Evolutionary conservation across 2,113 vertebrate species (phyloP), one percentile per base, ranked within the genome.

Genomic region (Corythornis vintsioides): DNA sequence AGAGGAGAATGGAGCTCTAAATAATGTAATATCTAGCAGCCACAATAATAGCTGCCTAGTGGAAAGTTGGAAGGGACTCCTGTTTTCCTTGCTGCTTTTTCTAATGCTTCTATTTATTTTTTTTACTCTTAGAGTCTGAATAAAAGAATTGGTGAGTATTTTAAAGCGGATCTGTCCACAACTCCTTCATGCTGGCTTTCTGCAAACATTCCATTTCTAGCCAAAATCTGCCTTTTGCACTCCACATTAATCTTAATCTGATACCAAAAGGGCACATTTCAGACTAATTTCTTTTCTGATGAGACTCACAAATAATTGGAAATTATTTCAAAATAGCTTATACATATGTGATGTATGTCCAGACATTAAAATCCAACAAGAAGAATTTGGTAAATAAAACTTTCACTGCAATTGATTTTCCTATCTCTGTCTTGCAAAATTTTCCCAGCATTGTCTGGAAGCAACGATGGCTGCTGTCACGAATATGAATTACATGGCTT

Each of bases 381-480:
- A 77, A 67, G 26, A 59, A 93, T 76, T 53, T 81, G 69, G 63
- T 40, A 84, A 94, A 92, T 66, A 90, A 79, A 95, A 92, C 53
- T 89, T 95, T 82, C 55, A 70, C 85, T 90, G 60, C 70, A 89
- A 87, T 29, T 94, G 38, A 89, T 96, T 96, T 93, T 71, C 81
- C 90, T 94, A 85, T 90, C 74, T 92, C 86, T 69, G 73, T 81
- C 83, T 92, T 53, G 75, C 92, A 93, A 96, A 87, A 79, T 65
- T 87, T 92, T 88, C 70, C 48, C 59, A 66, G 60, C 55, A 31
- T 75, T 92, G 74, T 74, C 83, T 88, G 81, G 45, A 67, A 94
- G 82, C 72, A 66, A 29, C 35, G 81, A 93, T 65, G 89, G 61
- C 90, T 95, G 65, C 73, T 88, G 73, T 70, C 64, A 63, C 89